Base-by-base conservation (phyloP, 2,797 vertebrate genomes). In the Argentina silus region DNA sequence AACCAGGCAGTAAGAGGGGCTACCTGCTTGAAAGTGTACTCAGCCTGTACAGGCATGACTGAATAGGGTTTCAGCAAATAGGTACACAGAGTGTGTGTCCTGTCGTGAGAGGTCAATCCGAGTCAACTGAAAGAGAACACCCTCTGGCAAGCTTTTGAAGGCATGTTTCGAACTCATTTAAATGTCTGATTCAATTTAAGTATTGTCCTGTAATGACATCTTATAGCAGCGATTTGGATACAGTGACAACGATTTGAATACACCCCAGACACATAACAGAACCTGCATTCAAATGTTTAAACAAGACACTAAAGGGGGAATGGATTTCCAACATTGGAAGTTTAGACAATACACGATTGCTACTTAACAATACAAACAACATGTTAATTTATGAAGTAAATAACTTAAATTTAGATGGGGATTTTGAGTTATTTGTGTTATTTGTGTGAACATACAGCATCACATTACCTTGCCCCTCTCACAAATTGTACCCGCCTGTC, bases 101-200 rank as follows among this genome's bases (percentile, higher is more conserved):
- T n/a, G n/a, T n/a, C n/a, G n/a, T n/a, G n/a, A n/a, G n/a, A n/a
- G n/a, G n/a, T n/a, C n/a, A n/a, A n/a, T n/a, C n/a, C n/a, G n/a
- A n/a, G n/a, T n/a, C n/a, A 42, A 50, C 53, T 55, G 2, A 3
- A 55, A 27, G 6, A 81, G 76, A 80, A 88, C 81, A 89, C 81
- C 85, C 85, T 76, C 60, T 70, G 82, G 86, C 83, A 76, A 74
- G 84, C 78, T 72, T 83, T 75, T 80, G 57, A 79, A 75, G 68
- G 73, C 63, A 74, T 11, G 10, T 74, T 75, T 80, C 66, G 45
- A 72, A 75, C 68, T 68, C 64, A 70, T 78, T 61, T 75, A 72
- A 87, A 78, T 76, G 67, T 70, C 71, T 50, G 77, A 70, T 67
- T 72, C 73, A 81, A 87, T 23, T 51, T 0, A 11, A 23, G n/a